Conservation (phyloP, 1,140 invertebrate species). For the Metaphire vulgaris region DNA sequence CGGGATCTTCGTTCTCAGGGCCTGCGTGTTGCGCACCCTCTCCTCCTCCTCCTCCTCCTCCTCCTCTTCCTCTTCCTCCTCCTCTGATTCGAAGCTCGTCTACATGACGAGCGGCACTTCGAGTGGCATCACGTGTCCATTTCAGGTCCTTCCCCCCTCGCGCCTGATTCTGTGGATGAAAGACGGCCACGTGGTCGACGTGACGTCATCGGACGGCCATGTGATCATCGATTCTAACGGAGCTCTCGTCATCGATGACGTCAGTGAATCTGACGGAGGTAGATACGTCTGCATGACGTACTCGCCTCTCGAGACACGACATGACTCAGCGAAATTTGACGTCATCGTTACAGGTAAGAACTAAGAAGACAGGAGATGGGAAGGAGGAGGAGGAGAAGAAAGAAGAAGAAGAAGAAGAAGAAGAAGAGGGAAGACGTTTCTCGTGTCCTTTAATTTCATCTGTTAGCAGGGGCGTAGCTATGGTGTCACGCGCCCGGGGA, state of each 20-base stretch:
- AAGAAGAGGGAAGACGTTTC: no score
- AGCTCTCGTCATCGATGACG: slow-evolving; percentile 6
- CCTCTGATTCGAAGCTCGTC: neutral
- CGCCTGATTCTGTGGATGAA: neutral
- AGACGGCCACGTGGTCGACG: neutral
- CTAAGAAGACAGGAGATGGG: no score
- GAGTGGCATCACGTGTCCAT: neutral
- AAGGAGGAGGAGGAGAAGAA: no score
- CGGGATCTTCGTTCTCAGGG: neutral
- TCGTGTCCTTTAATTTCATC: no score
- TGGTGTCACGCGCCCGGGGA: no score
- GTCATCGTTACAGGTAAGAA: slow-evolving; percentile 13
- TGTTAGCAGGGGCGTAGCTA: no score
- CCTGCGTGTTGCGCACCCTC: no score
- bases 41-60: neutral
- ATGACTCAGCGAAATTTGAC: neutral
- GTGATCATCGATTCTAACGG: neutral
- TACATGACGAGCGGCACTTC: neutral
- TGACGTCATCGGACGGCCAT: neutral
- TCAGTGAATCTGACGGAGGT: slow-evolving; percentile 9
- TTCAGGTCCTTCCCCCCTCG: neutral
- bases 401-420: no score
- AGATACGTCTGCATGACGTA: slow-evolving; percentile 14
- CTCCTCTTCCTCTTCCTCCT: neutral
- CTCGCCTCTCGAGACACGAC: neutral